Conservation (phyloP, 2,113 vertebrate genomes). For the Paralichthys olivaceus region DNA sequence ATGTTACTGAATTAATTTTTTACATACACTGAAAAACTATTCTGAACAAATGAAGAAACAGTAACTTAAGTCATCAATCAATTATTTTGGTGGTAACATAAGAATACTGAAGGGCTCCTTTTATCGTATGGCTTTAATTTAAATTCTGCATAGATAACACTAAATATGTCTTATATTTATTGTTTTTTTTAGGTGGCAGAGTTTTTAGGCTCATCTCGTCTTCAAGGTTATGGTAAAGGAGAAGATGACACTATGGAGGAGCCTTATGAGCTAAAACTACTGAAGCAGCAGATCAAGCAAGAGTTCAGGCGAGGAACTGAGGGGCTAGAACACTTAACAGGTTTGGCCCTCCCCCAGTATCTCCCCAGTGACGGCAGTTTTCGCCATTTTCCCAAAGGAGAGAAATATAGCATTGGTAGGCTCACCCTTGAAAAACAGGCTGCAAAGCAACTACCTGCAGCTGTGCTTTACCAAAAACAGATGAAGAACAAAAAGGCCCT, state of each 20-base stretch:
- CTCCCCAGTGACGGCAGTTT: slow-evolving; percentile 91
- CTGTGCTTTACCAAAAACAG: slow-evolving; percentile 96
- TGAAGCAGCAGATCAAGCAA: slow-evolving; percentile 99
- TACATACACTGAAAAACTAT: not conserved
- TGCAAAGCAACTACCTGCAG: slow-evolving; percentile 96
- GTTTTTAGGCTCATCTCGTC: slow-evolving; percentile 85
- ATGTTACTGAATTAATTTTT: not conserved
- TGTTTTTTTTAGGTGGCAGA: slow-evolving; percentile 81
- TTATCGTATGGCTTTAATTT: not conserved
- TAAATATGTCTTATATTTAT: slow-evolving; percentile 8
- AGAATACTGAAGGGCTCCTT: not conserved
- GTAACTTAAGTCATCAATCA: not conserved
- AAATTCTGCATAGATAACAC: not conserved
- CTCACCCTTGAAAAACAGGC: slow-evolving; percentile 99
- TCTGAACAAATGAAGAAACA: not conserved
- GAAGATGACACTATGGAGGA: slow-evolving; percentile 99
- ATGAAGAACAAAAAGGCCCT: slow-evolving; percentile 95
- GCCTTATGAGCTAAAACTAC: slow-evolving; percentile 95
- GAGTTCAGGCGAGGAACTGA: slow-evolving; percentile 96
- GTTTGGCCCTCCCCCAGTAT: slow-evolving; percentile 92
- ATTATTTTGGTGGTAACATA: too few species aligned
- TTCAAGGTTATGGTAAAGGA: slow-evolving; percentile 92
- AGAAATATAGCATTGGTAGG: slow-evolving; percentile 97
- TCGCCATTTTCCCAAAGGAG: slow-evolving; percentile 95
- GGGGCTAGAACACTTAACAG: slow-evolving; percentile 91